Evolutionary conservation across 2,888 invertebrate genomes (phyloP).

Genomic region (Spatulosminthurus flaviceps): DNA sequence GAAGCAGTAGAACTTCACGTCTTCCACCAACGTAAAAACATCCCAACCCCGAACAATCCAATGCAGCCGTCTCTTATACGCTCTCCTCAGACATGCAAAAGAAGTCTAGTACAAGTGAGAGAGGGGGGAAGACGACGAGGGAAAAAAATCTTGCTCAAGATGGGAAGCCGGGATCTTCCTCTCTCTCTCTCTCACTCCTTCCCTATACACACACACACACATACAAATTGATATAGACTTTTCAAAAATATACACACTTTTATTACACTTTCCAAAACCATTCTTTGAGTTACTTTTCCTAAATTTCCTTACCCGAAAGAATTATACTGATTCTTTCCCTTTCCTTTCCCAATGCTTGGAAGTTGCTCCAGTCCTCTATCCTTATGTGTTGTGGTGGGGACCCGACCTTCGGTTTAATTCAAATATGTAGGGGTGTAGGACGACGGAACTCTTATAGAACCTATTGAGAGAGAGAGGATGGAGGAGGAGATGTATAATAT

Average conservation of each 20-base stretch:
- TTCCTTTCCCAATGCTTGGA: neutral
- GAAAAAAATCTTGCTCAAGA: constrained; percentile 45
- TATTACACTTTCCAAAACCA: too few relatives aligned
- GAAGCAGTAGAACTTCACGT: constrained; percentile 44
- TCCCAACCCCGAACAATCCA: constrained; percentile 40
- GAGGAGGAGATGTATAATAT: too few relatives aligned
- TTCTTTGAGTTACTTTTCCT: neutral
- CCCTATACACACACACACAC: neutral
- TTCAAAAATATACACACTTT: too few relatives aligned
- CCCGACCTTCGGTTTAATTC: too few relatives aligned
- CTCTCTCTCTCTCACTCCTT: too few relatives aligned
- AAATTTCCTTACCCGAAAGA: constrained; percentile 20
- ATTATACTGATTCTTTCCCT: neutral
- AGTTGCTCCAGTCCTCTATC: neutral
- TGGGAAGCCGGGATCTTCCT: constrained; percentile 43
- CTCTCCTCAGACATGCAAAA: constrained; percentile 41
- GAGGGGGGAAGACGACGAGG: constrained; percentile 28
- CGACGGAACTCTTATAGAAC: too few relatives aligned
- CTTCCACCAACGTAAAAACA: constrained; percentile 22
- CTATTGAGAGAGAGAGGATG: too few relatives aligned
- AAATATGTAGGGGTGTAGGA: too few relatives aligned
- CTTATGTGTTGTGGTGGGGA: too few relatives aligned
- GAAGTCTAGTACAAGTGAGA: constrained; percentile 20
- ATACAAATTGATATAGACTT: constrained; percentile 16
- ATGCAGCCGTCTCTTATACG: constrained; percentile 32